A percentile compares a stretch with the other conserved stretches of the same genome.
These are phyloP conservation scores for Periphyllus acericola DNA, from an alignment of 2,888 invertebrate species.

Conservation along the genomic window DNA sequence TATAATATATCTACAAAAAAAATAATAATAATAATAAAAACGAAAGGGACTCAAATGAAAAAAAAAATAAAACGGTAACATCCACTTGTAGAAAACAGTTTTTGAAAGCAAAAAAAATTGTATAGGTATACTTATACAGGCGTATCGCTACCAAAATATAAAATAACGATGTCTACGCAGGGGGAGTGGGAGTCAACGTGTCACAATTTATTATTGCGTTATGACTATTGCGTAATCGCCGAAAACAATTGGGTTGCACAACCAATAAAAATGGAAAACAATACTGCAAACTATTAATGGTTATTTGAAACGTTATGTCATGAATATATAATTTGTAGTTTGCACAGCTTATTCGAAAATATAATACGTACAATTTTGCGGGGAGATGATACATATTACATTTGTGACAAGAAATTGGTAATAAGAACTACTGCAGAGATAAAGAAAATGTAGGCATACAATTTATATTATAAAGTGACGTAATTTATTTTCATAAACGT, in stretches of 20 bases:
- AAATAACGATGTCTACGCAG: background rate
- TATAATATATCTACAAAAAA: background rate
- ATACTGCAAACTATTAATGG: background rate
- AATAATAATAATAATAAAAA: slow-evolving; percentile 19
- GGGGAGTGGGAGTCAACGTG: background rate
- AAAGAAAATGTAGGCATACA: background rate
- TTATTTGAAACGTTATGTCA: slow-evolving; percentile 12
- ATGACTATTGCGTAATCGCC: slow-evolving; percentile 32
- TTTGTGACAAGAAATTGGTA: background rate
- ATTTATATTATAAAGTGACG: background rate
- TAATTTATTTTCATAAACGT: slow-evolving; percentile 12
- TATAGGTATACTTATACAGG: background rate
- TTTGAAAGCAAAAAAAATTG: slow-evolving; percentile 22
- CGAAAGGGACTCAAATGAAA: slow-evolving; percentile 16
- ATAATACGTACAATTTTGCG: background rate
- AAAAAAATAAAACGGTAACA: slow-evolving; percentile 31
- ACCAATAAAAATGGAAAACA: slow-evolving; percentile 34
- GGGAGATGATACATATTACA: background rate
- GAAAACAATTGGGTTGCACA: slow-evolving; percentile 45
- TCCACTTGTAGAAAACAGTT: slow-evolving; percentile 19
- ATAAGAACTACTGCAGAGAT: background rate
- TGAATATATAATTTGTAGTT: slow-evolving; percentile 2
- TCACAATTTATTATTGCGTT: slow-evolving; percentile 27
- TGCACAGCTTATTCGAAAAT: background rate
- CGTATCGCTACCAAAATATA: slow-evolving; percentile 9